Evolutionary conservation across 2,888 invertebrate genomes (phyloP), one percentile per base, ranked within the genome.

Genomic region (Clostera curtula): DNA sequence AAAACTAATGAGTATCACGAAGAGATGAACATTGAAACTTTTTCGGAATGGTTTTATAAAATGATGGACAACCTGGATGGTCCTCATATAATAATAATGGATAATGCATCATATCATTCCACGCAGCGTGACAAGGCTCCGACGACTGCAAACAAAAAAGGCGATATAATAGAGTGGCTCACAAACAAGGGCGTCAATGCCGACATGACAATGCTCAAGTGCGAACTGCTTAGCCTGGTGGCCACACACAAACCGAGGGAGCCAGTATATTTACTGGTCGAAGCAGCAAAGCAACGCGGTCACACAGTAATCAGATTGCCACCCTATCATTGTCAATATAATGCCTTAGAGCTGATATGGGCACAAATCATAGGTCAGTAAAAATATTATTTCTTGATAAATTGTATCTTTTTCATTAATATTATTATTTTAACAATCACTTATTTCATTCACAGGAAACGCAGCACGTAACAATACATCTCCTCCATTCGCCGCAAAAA

Each of bases 251-350:
- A 17, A 11, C 18, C 17, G 7, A 7, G 6, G 4, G n/a, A 25
- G 19, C 17, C 9, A 14, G 12, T 16, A 29, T 37, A 40, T 15
- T 25, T 25, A 29, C 33, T 46, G 7, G 39, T 40, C 27, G 34
- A 39, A 20, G 20, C 37, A 23, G 38, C 36, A 29, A 24, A 26
- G 20, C 34, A 31, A 18, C 24, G 31, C 18, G 41, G 34, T 25
- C 40, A 42, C 29, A 18, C 23, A 25, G 35, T 42, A 26, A 16
- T 40, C 5, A 26, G 37, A 33, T 25, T 35, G 19, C 32, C 35
- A 12, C 29, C 31, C 2, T 39, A 35, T 14, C 32, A 34, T 13
- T 34, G 37, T 15, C 30, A 35, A 10, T 33, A 33, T 16, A 33
- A 35, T 23, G 29, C 33, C 5, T 29, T 34, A 12, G 33, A 29